Base-by-base conservation (phyloP, 2,797 vertebrate genomes). In the Coluber constrictor region DNA sequence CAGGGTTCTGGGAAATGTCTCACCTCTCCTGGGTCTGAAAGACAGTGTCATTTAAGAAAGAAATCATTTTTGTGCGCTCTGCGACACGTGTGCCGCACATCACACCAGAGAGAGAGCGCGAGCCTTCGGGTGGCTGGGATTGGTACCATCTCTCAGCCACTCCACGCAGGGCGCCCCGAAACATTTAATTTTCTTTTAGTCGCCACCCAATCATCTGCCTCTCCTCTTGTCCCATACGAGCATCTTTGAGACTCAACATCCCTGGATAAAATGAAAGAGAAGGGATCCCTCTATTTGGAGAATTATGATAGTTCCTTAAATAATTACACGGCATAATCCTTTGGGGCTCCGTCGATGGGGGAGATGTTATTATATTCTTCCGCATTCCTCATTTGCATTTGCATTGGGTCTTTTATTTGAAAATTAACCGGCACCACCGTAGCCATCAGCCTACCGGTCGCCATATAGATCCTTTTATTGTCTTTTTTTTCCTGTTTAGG, bases 381-480 rank as follows among this genome's bases (percentile, higher is more conserved):
- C 10, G 91, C 86, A 88, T 11, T 92, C 94, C 92, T 9, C 91
- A 86, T 94, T 95, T 94, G 29, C 90, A 87, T 94, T 95, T 94
- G 20, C 86, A 79, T 87, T 43, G 37, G 61, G 32, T 83, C n/a
- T 60, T 47, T 20, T 29, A 32, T 90, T 66, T 66, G 6, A 61
- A 27, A 61, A 61, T 27, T 37, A 79, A 59, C 27, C 27, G 3
- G 11, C 37, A 3, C 13, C 13, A 0, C n/a, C 86, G 29, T 2
- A 6, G 13, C 74, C 32, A 43, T 43, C 66, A 11, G 56, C 90
- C 60, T 91, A 9, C 25, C 92, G 89, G 11, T 91, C 27, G 16
- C 92, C 93, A 88, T 93, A 96, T 96, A 95, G 95, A 95, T 96
- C 95, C 95, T 92, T 86, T 79, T 93, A 96, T 95, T 93, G 88